Evolutionary conservation across 2,797 vertebrate species (phyloP), one percentile per base, ranked within the genome.

Genomic region (Sciaenops ocellatus): DNA sequence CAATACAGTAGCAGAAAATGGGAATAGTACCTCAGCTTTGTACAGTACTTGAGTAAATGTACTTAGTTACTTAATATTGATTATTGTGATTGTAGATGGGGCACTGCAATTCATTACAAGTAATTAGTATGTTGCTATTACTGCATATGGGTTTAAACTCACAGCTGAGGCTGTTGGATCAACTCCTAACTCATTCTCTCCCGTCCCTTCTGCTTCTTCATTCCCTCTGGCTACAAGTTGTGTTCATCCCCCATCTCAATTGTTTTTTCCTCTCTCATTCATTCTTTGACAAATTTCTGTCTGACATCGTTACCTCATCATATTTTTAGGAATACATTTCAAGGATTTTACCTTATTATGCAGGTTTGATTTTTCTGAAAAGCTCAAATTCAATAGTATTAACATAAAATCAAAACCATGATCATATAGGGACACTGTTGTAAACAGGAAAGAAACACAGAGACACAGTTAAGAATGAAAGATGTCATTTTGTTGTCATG

Each of bases 121-220:
- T 38, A 51, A 75, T 79, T 38, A 26, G 61, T 66, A 52, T 65
- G 66, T 80, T 83, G 65, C 72, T 56, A 68, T 86, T 85, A 60
- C 69, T 79, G 69, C 81, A 82, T 88, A 89, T 86, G 83, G 79
- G 74, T 66, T 83, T 80, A 80, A 65, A 66, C 65, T 87, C 73
- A 75, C 82, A 84, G 79, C 83, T 83, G 62, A 89, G 55, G 61
- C 71, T 81, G 62, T 86, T 88, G 77, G 86, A 85, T 52, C 48
- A 57, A 52, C 44, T 87, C 78, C 73, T 72, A 83, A 83, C 67
- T 68, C 56, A 65, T 85, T 80, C 56, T 61, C 74, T 78, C 67
- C 48, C 67, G 51, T 71, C 69, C 78, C 81, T 80, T 87, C 80
- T 84, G 85, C 73, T 64, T 81, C 62, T 72, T 64, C 66, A 60